Base-by-base conservation (phyloP, 2,888 invertebrate species). In the Tetropium fuscum region DNA sequence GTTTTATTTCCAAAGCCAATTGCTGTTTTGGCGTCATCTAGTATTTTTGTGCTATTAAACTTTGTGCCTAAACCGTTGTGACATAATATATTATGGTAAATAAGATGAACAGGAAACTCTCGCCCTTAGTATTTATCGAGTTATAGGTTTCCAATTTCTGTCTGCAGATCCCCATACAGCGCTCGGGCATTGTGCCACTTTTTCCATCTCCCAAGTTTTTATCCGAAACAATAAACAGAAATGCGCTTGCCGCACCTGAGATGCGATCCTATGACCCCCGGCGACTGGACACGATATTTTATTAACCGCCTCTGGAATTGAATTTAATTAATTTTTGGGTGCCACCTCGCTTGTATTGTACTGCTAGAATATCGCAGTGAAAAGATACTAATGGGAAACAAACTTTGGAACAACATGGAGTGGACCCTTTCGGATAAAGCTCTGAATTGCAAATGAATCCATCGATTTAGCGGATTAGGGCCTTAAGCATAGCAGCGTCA, bases 401-500 rank as follows among this genome's bases (percentile, higher is more conserved):
- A 48, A 48, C 22, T n/a, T n/a, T n/a, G n/a, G n/a, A n/a, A n/a
- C n/a, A 20, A 36, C 48, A 18, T 30, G n/a, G n/a, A n/a, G n/a
- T 22, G 22, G 36, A 10, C 6, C 20, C 22, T 22, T 22, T 11
- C 48, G n/a, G 36, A 10, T 20, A 19, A 41, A 11, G 41, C 36
- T 20, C 19, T 48, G 36, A 48, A 36, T 48, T 48, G 34, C 47
- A 47, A 34, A 47, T 32, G 47, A 34, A 47, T 20, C 32, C 32
- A 10, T 32, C 45, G 45, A 18, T 47, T 32, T 47, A 25, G 27
- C 27, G 13, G 44, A 44, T 44, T 44, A 44, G 13, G n/a, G 15
- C n/a, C n/a, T n/a, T n/a, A n/a, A n/a, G n/a, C n/a, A n/a, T n/a
- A n/a, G n/a, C n/a, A n/a, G n/a, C n/a, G n/a, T n/a, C n/a, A n/a